Percentiles rank a stretch among this genome's conserved stretches.
Conservation (phyloP, 2,113 vertebrate species). For the Buteo buteo region DNA sequence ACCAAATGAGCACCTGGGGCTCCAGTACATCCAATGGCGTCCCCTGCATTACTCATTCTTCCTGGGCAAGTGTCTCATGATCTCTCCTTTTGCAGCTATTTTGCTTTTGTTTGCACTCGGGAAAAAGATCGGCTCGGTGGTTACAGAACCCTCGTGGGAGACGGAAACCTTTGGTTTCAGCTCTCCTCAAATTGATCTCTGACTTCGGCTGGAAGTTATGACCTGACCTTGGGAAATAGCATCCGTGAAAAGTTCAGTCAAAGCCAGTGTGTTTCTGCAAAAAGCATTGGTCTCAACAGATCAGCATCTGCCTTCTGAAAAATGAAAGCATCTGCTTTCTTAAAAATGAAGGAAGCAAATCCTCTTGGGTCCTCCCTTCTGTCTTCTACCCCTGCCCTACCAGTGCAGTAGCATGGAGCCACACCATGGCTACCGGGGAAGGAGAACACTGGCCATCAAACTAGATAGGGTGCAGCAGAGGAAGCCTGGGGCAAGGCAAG, state of each 20-base stretch:
- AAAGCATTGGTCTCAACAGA: background rate
- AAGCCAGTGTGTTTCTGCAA: background rate
- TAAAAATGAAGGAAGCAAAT: background rate
- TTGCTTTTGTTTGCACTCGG: background rate
- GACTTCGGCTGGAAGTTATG: background rate
- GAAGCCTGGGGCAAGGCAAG: background rate
- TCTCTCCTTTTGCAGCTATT: background rate
- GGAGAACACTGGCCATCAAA: background rate
- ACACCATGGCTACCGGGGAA: background rate
- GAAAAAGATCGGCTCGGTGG: background rate
- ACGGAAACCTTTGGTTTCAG: background rate
- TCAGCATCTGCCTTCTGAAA: background rate
- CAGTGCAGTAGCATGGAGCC: background rate
- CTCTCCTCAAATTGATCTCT: background rate
- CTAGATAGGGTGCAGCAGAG: background rate
- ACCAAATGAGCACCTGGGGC: background rate
- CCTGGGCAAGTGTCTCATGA: background rate
- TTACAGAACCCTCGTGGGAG: background rate
- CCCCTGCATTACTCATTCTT: accelerated
- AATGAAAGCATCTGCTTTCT: background rate
- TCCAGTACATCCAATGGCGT: background rate
- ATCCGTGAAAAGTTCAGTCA: background rate
- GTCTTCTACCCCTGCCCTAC: background rate
- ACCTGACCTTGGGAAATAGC: background rate
- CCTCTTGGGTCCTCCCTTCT: background rate